Evolutionary conservation across 2,888 invertebrate genomes (phyloP), one percentile per base, ranked within the genome.

Genomic region (Stenotaenia linearis): DNA sequence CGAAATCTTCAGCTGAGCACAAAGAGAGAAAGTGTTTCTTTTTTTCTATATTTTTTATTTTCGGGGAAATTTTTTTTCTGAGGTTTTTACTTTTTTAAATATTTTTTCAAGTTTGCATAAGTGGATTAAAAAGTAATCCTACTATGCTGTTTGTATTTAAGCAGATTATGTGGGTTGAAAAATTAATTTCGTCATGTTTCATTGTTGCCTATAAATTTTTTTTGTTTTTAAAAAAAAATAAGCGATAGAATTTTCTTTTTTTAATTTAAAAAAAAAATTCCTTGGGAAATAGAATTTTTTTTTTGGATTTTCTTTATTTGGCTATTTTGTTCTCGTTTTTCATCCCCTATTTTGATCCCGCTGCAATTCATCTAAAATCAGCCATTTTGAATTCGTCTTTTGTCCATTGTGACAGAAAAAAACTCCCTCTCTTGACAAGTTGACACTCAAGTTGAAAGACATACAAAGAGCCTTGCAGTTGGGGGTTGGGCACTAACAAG

Each of bases 361-460:
- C n/a, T 28, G 12, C 69, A 69, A 69, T 69, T 69, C 69, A 69
- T 69, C 25, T 28, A 5, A 69, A 69, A 69, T 69, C 69, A 69
- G 69, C 69, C 69, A 69, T 69, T 69, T 69, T 69, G 69, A 69
- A 69, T 69, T 69, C 69, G 69, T 69, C 69, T 69, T 69, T 69
- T 69, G 69, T 69, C 69, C 69, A 69, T 69, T 69, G 69, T 69
- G 69, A 69, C 69, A 69, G 69, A 69, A 69, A 69, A n/a, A 69
- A 69, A 69, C 25, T 69, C 69, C 69, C 69, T 69, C 69, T 69
- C 69, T 69, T 69, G 69, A 69, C 69, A 69, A 69, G 69, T 69
- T 69, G 69, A 69, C 69, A 69, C 69, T 69, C 69, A 69, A 69
- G 69, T 69, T 69, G 69, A 69, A 69, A 69, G 69, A 28, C 69